Evolutionary conservation across 2,888 invertebrate species (phyloP).

Genomic region (Campoplex capitator): DNA sequence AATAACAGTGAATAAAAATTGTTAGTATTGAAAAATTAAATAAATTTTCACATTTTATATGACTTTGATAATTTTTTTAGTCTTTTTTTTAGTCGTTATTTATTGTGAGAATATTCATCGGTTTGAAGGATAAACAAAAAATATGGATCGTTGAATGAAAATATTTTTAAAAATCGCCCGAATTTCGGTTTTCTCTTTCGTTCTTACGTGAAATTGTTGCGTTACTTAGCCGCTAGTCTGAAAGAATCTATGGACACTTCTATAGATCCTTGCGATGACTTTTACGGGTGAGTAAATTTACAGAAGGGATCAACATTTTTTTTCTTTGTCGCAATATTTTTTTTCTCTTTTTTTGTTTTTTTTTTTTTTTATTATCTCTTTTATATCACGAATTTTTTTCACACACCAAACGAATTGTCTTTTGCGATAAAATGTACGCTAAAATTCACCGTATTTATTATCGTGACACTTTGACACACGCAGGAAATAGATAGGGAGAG

Average conservation of each 20-base stretch:
- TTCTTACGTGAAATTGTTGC: constrained; percentile 67
- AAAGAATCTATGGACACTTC: constrained; percentile 90
- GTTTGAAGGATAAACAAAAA: not conserved
- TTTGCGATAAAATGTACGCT: not conserved
- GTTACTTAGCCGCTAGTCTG: constrained; percentile 89
- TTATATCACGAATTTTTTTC: constrained; percentile 3
- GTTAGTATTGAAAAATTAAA: too few relatives aligned
- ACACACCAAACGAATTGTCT: not conserved
- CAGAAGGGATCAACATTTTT: constrained; percentile 35
- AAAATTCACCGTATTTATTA: not conserved
- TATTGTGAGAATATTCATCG: not conserved
- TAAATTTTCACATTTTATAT: not conserved
- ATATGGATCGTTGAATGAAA: not conserved
- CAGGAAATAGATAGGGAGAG: not conserved
- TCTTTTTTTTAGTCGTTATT: not conserved
- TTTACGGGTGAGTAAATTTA: constrained; percentile 87
- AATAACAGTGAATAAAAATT: not conserved
- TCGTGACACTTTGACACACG: not conserved
- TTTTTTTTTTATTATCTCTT: not conserved
- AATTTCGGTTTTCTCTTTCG: constrained; percentile 34
- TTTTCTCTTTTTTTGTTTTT: not conserved
- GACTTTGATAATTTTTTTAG: not conserved
- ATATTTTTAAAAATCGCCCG: not conserved
- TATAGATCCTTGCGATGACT: constrained; percentile 92
- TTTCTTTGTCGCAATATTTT: constrained; percentile 31